Evolutionary conservation across 2,888 invertebrate genomes (phyloP).

Genomic region (Andricus quercusramuli): DNA sequence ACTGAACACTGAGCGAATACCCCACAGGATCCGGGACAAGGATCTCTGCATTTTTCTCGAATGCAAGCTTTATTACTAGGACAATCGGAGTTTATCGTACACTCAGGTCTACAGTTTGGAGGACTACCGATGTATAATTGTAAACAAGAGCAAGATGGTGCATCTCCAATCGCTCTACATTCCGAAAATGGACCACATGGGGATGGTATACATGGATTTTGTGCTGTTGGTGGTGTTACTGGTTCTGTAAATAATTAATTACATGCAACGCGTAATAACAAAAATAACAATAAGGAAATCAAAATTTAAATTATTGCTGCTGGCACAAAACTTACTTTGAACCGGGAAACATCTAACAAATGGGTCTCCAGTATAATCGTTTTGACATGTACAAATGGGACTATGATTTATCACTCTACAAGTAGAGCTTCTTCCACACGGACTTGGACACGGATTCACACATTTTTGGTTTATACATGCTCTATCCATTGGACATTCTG

Average conservation of each 20-base stretch:
- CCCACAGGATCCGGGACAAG: constrained; percentile 89
- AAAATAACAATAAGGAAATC: constrained; percentile 45
- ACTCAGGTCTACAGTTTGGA: constrained; percentile 82
- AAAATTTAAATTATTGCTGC: not conserved
- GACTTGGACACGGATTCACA: constrained; percentile 88
- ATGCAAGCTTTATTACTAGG: constrained; percentile 86
- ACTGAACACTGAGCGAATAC: constrained; percentile 86
- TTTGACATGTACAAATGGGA: constrained; percentile 83
- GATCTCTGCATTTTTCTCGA: constrained; percentile 87
- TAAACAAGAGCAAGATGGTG: constrained; percentile 81
- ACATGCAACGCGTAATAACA: not conserved
- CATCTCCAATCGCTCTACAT: constrained; percentile 80
- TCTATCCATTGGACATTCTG: constrained; percentile 86
- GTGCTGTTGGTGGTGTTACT: constrained; percentile 58
- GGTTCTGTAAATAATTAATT: constrained; percentile 8
- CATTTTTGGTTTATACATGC: constrained; percentile 90
- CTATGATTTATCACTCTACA: constrained; percentile 89
- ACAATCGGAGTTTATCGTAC: constrained; percentile 85
- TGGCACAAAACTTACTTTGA: constrained; percentile 77
- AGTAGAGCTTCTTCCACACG: constrained; percentile 87
- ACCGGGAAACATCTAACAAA: constrained; percentile 70
- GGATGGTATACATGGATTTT: constrained; percentile 79
- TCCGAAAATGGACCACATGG: constrained; percentile 82
- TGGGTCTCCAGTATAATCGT: constrained; percentile 78
- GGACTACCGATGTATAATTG: constrained; percentile 78